Evolutionary conservation across 2,888 invertebrate species (phyloP).

Genomic region (Mystacides longicornis): DNA sequence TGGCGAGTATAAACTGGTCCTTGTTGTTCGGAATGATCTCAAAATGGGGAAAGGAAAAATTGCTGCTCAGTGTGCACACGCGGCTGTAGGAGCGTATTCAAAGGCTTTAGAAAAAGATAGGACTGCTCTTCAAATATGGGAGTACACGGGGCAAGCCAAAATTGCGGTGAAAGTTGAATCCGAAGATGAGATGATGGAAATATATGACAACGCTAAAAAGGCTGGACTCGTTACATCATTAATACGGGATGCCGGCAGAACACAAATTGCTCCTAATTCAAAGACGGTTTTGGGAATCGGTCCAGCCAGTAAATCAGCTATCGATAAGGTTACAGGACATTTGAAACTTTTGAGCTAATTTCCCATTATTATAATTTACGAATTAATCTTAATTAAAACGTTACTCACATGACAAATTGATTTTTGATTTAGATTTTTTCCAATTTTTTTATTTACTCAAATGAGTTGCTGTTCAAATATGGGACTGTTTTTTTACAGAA

Average conservation of each 20-base stretch:
- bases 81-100: conserved; percentile 81
- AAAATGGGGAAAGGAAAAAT: conserved; percentile 95
- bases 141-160: conserved; percentile 74
- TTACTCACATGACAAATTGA: no score
- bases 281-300: conserved; percentile 88
- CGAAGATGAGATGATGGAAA: conserved; percentile 61
- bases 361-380: no score
- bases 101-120: conserved; percentile 57
- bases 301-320: conserved; percentile 70
- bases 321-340: conserved; percentile 82
- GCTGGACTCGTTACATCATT: conserved; percentile 64
- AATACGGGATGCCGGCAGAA: conserved; percentile 87
- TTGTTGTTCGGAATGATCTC: conserved; percentile 82
- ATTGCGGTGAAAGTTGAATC: conserved; percentile 77
- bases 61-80: conserved; percentile 91
- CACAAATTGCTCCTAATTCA: conserved; percentile 84
- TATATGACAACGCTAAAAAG: conserved; percentile 62
- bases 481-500: no score
- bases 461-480: no score
- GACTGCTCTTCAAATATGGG: conserved; percentile 50
- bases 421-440: no score
- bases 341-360: conserved; percentile 63
- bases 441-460: no score
- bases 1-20: conserved; percentile 68
- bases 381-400: no score